A percentile compares a stretch with the other conserved stretches of the same genome.
Conservation (phyloP, 2,797 vertebrate species). For the Clamator glandarius region DNA sequence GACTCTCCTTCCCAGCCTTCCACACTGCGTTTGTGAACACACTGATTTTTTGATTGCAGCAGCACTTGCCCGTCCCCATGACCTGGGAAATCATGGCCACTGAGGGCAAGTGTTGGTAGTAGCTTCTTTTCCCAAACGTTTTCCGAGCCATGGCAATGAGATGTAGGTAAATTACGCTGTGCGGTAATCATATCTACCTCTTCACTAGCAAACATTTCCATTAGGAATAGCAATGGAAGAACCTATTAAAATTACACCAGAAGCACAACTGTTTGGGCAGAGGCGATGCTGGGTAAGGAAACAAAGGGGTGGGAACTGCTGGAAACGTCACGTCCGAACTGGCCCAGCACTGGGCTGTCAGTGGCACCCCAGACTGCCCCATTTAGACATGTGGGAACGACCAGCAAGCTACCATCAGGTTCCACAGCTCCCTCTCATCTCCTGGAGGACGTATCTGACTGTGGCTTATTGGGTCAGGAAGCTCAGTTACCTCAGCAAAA, state of each 20-base stretch:
- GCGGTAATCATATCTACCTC: neutral
- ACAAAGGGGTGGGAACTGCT: accelerated
- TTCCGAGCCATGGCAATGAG: neutral
- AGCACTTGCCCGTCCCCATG: neutral
- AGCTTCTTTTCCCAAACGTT: no score
- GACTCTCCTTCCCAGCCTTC: neutral
- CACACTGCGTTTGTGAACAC: neutral
- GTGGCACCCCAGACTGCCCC: neutral
- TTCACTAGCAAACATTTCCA: neutral
- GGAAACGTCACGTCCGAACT: accelerated
- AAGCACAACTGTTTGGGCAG: neutral
- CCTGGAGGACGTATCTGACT: accelerated
- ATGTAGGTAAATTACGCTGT: accelerated
- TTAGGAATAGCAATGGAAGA: neutral
- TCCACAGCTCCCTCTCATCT: neutral
- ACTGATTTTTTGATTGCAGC: neutral
- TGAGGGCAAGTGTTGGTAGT: neutral
- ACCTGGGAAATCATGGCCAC: neutral
- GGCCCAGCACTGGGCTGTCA: no score
- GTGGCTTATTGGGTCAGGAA: neutral
- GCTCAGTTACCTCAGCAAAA: neutral
- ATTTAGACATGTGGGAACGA: accelerated
- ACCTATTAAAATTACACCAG: neutral
- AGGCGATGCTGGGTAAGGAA: neutral
- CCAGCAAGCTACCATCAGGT: accelerated